Conservation (phyloP, 2,888 invertebrate genomes). For the Arge pagana region DNA sequence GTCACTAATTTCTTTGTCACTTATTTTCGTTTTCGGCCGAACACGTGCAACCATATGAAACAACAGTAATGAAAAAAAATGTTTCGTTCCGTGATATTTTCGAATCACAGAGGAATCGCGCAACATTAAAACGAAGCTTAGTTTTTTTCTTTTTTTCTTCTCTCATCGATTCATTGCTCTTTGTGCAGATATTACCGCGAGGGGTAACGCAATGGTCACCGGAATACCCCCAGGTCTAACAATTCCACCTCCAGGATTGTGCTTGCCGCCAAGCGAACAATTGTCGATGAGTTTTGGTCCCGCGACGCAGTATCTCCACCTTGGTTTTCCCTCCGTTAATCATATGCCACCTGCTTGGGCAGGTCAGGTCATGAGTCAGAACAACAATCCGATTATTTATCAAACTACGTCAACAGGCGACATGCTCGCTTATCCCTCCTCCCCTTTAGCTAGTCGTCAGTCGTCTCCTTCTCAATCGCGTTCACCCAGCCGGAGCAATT, state of each 20-base stretch:
- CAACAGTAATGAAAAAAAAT: not conserved
- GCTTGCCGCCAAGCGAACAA: constrained; percentile 50
- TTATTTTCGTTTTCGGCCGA: too few species aligned
- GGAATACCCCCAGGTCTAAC: constrained; percentile 51
- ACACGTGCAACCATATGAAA: too few species aligned
- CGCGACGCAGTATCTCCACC: constrained; percentile 47
- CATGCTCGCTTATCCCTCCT: constrained; percentile 61
- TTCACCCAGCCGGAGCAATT: constrained; percentile 54
- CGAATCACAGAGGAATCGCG: too few species aligned
- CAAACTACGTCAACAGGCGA: constrained; percentile 51
- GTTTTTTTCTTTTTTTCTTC: too few species aligned
- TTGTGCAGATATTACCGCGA: constrained; percentile 47
- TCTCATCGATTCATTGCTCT: not conserved
- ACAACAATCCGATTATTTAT: constrained; percentile 50
- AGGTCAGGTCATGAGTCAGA: constrained; percentile 50
- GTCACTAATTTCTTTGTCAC: too few species aligned
- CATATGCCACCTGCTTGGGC: constrained; percentile 53
- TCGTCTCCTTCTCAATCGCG: constrained; percentile 79
- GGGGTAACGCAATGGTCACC: constrained; percentile 47
- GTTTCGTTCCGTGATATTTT: too few species aligned
- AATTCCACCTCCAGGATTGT: constrained; percentile 52
- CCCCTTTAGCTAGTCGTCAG: constrained; percentile 73
- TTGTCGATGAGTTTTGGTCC: constrained; percentile 46
- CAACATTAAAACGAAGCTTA: too few species aligned
- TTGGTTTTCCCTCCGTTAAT: constrained; percentile 51